A percentile compares a stretch with the other conserved stretches of the same genome.
phyloP scores from a whole-genome alignment of 2,113 vertebrate genomes.

The Lichenostomus cassidix region DNA sequence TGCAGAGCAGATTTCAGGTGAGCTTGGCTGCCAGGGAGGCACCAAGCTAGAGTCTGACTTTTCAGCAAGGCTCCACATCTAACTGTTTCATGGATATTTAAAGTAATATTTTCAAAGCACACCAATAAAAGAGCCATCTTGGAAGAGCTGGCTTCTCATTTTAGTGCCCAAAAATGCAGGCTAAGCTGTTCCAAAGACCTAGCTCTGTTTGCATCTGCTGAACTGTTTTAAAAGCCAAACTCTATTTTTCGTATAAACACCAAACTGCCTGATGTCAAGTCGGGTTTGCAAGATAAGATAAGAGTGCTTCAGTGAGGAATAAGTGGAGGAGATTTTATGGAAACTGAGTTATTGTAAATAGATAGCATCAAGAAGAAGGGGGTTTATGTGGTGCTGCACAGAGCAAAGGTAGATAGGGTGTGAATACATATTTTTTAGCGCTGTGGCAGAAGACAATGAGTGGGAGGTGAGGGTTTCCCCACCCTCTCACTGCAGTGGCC shows the following conservation, averaged over 20 bases:
- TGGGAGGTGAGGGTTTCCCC: neutral
- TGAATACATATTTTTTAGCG: neutral
- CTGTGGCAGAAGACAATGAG: neutral
- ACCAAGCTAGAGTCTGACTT: neutral
- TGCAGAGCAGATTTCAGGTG: neutral
- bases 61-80: neutral
- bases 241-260: constrained; percentile 54
- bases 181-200: neutral
- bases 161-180: neutral
- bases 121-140: neutral
- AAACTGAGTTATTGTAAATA: constrained; percentile 31
- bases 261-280: constrained; percentile 38
- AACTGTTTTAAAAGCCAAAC: constrained; percentile 39
- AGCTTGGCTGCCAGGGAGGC: neutral
- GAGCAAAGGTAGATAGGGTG: neutral
- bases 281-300: constrained; percentile 55
- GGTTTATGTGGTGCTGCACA: neutral
- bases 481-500: neutral
- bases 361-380: neutral
- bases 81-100: neutral
- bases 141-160: neutral
- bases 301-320: neutral
- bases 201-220: constrained; percentile 8
- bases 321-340: constrained; percentile 31
- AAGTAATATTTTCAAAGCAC: constrained; percentile 1